Base-by-base conservation (phyloP, 1,140 invertebrate species). In the Vanessa atalanta region DNA sequence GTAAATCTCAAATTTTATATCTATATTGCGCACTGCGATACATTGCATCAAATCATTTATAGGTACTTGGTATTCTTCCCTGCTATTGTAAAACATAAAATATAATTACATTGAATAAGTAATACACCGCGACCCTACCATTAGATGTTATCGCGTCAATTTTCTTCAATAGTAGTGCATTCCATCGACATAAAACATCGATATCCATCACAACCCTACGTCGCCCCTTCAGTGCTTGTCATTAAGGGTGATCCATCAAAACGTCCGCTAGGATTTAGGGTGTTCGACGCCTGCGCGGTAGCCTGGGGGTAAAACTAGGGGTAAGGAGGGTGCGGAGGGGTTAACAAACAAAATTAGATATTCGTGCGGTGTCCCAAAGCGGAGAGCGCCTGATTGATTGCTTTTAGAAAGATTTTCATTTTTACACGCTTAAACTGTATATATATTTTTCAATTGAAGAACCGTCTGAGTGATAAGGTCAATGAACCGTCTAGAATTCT, bases 221-320 rank as follows among this genome's bases (percentile, higher is more conserved):
- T 65, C 83, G 79, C 83, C 88, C 88, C 86, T 88, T 89, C 85
- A 83, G 83, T 85, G 84, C 88, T 87, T 89, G 90, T 92, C 90
- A 92, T 92, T 92, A 91, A 91, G 89, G 89, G 90, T 92, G 90
- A 92, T 92, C 90, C 90, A 92, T 92, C 90, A 92, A 91, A 91
- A 92, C 84, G 90, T 92, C 90, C 86, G 85, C 83, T 82, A 83
- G 88, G 90, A 89, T 90, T 92, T 92, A 80, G 90, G 89, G 89
- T 87, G 83, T 83, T 79, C 81, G 84, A 80, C 88, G 88, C 88
- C 68, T 89, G 87, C 88, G 88, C 87, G 64, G 70, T 86, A 75
- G 81, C 80, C 76, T 66, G 75, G 76, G 77, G 71, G 67, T 74
- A 61, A 37, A 72, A 65, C 23, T 75, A 60, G 70, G 77, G 70